Evolutionary conservation across 2,797 vertebrate genomes (phyloP).

Genomic region (Sternotherus odoratus): DNA sequence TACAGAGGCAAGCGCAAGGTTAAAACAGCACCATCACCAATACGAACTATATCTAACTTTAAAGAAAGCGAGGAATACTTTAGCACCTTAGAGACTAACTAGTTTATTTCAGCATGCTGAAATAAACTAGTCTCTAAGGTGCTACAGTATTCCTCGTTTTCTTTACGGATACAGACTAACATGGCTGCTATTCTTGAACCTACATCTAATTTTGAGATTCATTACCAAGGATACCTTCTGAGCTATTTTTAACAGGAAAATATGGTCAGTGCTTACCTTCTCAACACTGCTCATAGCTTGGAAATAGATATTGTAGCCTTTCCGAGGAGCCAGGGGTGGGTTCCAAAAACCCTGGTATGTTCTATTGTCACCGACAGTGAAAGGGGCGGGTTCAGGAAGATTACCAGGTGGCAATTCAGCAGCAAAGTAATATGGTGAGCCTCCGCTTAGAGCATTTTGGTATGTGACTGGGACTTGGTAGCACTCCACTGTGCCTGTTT

Average conservation of each 20-base stretch:
- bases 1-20: background rate
- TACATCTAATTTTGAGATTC: background rate
- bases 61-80: no score
- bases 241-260: background rate
- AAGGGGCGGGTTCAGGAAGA: conserved; percentile 92
- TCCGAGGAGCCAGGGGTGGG: conserved; percentile 93
- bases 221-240: background rate
- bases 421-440: conserved; percentile 94
- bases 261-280: conserved; percentile 84
- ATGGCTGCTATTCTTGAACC: no score
- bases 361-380: conserved; percentile 98
- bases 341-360: conserved; percentile 99
- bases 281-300: conserved; percentile 99
- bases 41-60: background rate
- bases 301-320: conserved; percentile 99
- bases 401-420: conserved; percentile 94
- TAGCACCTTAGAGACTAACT: no score
- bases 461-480: conserved; percentile 93
- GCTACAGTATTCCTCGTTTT: no score
- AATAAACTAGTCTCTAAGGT: no score
- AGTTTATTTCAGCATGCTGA: no score
- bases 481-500: conserved; percentile 90
- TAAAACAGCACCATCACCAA: background rate
- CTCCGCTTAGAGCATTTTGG: conserved; percentile 87
- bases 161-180: no score